Evolutionary conservation across 2,113 vertebrate species (phyloP), one percentile per base, ranked within the genome.

Genomic region (Numenius arquata): DNA sequence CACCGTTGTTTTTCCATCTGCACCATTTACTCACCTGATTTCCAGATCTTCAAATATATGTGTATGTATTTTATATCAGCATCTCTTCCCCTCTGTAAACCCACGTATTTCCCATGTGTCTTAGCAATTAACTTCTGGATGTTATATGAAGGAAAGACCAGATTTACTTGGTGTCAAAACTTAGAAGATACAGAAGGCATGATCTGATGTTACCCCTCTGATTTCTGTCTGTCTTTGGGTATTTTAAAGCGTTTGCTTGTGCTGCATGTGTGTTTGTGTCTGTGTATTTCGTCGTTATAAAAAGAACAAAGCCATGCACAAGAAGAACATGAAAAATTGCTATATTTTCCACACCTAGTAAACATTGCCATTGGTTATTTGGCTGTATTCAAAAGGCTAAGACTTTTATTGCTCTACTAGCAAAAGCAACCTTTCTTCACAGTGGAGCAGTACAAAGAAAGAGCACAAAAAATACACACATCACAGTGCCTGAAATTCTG

Each of bases 401-500:
- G 97, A 94, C 96, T 98, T 98, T 97, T 93, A 98, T 96, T 97
- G 97, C 98, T 97, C 90, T 97, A 67, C 92, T 73, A 97, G 98
- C 94, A 96, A 95, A 97, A 98, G 98, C 96, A 97, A 97, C 97
- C 98, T 98, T 98, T 98, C 98, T 99, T 99, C 98, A 98, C 98
- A 98, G 98, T 97, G 97, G 97, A 97, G 75, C 97, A 98, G 98
- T 98, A 99, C 98, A 99, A 99, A 99, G 98, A 97, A 98, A 98
- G 97, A 98, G 98, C 97, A 98, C 98, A 98, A 98, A 99, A 98
- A 98, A 97, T 96, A 96, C 90, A 85, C 97, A 98, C 98, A 99
- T 99, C 98, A 98, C 91, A 98, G 98, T 97, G 97, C 96, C 98
- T 78, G 98, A 97, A 98, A 99, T 99, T 99, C 99, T 98, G 98